Conservation (phyloP, 2,113 vertebrate species). For the Aegypius monachus region DNA sequence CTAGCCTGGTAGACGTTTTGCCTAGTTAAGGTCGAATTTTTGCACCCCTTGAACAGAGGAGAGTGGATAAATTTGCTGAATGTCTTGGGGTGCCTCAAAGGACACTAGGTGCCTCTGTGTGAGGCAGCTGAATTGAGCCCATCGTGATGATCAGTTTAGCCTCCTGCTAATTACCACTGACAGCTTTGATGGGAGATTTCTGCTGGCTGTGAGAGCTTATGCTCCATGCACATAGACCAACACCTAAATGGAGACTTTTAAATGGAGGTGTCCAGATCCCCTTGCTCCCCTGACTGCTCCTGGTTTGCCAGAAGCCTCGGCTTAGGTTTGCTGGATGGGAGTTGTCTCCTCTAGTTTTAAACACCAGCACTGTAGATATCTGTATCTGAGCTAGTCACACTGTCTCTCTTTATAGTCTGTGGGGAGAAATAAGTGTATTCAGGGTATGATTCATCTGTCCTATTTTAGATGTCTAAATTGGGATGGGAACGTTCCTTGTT, state of each 20-base stretch:
- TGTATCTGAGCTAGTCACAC: background rate
- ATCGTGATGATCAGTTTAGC: background rate
- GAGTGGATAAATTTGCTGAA: background rate
- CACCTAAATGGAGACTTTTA: background rate
- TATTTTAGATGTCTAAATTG: constrained; percentile 47
- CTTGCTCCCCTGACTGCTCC: background rate
- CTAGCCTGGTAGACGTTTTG: background rate
- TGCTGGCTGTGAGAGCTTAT: background rate
- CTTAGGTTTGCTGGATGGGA: background rate
- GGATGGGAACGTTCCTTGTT: constrained; percentile 6
- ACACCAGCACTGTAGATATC: background rate
- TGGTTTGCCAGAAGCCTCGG: background rate
- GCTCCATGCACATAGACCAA: background rate
- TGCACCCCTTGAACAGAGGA: background rate
- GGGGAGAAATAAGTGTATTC: constrained; percentile 12
- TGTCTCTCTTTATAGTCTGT: background rate
- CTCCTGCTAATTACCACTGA: background rate
- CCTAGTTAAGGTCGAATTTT: background rate
- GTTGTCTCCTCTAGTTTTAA: background rate
- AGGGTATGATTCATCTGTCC: constrained; percentile 36
- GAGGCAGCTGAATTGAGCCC: background rate
- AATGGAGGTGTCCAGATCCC: background rate
- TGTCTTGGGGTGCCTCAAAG: background rate
- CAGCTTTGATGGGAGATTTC: background rate
- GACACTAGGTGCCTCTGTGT: background rate